A percentile compares a stretch with the other conserved stretches of the same genome.
phyloP scores from a whole-genome alignment of 2,888 invertebrate species.

The Tenthredo scrophulariae region DNA sequence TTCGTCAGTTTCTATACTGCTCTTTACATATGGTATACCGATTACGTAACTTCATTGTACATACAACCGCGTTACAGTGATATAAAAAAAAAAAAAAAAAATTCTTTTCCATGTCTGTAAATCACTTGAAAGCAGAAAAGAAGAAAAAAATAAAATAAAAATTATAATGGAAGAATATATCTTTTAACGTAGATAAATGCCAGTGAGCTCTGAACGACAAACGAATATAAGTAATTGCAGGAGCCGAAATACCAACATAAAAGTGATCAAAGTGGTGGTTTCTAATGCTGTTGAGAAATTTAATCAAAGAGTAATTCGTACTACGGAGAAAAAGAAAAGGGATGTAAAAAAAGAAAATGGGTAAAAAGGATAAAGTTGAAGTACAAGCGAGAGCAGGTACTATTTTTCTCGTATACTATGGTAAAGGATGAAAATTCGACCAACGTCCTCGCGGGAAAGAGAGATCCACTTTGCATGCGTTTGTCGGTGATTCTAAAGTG shows the following conservation, averaged over 20 bases:
- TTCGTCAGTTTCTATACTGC: background rate
- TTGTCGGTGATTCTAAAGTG: conserved; percentile 73
- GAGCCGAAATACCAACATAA: background rate
- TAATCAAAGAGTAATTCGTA: conserved; percentile 45
- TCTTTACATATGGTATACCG: background rate
- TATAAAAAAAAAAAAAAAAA: too few relatives aligned
- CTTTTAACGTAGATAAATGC: background rate
- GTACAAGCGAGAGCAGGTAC: conserved; percentile 56
- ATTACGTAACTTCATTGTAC: background rate
- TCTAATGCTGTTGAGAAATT: conserved; percentile 5
- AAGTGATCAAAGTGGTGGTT: conserved; percentile 33
- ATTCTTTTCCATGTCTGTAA: background rate
- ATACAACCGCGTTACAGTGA: too few relatives aligned
- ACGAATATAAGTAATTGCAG: background rate
- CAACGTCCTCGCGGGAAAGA: conserved; percentile 40
- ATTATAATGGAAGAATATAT: background rate
- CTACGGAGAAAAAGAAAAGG: background rate
- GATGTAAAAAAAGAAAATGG: conserved; percentile 56
- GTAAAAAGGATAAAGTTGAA: conserved; percentile 61
- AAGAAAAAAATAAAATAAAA: background rate
- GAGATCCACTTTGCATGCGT: conserved; percentile 53
- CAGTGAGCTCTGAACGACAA: background rate
- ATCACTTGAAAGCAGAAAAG: background rate
- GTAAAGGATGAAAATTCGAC: conserved; percentile 44
- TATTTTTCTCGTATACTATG: conserved; percentile 50